These are phyloP conservation scores for Gisinianus flammeolus DNA, from an alignment of 2,888 invertebrate genomes.

Conservation along the genomic window DNA sequence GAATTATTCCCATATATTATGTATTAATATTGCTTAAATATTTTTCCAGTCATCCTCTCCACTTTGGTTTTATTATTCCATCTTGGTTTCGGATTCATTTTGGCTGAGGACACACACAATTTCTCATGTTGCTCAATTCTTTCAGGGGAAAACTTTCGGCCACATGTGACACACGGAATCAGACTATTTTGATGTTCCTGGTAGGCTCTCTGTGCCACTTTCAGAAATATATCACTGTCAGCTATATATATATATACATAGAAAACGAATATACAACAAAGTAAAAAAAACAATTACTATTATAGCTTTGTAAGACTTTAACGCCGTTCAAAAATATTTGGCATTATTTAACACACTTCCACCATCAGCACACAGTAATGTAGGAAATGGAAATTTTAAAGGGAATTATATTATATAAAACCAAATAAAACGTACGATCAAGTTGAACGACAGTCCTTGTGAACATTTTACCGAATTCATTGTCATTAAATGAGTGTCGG, in stretches of 20 bases:
- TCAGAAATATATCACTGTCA: constrained; percentile 36
- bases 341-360: too few species aligned
- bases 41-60: too few species aligned
- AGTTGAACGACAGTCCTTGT: background rate
- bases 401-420: background rate
- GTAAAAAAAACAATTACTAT: background rate
- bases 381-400: background rate
- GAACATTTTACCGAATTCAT: background rate
- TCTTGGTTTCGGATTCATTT: too few species aligned
- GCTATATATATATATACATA: constrained; percentile 6
- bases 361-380: background rate
- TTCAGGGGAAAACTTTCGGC: constrained; percentile 24
- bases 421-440: constrained; percentile 13
- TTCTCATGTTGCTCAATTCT: constrained; percentile 24
- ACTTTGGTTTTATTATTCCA: too few species aligned
- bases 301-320: too few species aligned
- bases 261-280: background rate
- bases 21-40: too few species aligned
- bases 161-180: constrained; percentile 19
- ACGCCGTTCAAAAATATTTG: too few species aligned
- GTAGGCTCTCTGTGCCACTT: constrained; percentile 30
- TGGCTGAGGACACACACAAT: too few species aligned
- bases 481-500: background rate
- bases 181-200: constrained; percentile 33
- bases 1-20: too few species aligned